Percentiles rank a stretch among this genome's conserved stretches.
phyloP scores from a whole-genome alignment of 1,140 invertebrate species.

The Drosophila sproati region DNA sequence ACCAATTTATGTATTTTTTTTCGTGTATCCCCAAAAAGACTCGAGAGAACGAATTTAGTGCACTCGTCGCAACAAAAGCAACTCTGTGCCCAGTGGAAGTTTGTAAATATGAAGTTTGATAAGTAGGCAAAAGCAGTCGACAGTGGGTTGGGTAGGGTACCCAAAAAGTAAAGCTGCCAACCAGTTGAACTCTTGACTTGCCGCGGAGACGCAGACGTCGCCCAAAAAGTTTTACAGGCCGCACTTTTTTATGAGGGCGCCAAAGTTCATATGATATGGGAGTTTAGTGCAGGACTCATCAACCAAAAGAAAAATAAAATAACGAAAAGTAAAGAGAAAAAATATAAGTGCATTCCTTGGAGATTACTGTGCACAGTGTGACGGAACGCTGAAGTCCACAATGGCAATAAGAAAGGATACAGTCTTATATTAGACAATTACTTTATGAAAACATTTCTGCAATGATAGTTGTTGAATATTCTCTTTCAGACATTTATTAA shows the following conservation, averaged over 20 bases:
- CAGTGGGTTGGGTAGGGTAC: neutral
- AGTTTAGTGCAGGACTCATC: conserved; percentile 27
- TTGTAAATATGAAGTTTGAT: conserved; percentile 80
- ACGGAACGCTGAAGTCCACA: neutral
- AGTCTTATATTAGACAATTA: no score
- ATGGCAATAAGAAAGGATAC: neutral
- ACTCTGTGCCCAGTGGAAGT: conserved; percentile 37
- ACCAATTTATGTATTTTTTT: neutral
- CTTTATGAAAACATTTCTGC: no score
- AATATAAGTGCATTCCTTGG: conserved; percentile 14
- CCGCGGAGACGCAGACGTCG: conserved; percentile 57
- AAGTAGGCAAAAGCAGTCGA: conserved; percentile 53
- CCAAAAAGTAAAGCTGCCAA: conserved; percentile 11
- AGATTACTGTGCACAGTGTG: conserved; percentile 34
- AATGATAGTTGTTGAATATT: no score
- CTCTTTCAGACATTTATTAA: no score
- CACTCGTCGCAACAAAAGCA: conserved; percentile 38
- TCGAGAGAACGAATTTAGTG: conserved; percentile 7
- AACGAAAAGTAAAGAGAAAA: conserved; percentile 2
- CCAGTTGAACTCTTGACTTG: conserved; percentile 63
- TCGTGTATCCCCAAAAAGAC: neutral
- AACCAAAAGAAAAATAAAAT: neutral
- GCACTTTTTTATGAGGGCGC: conserved; percentile 65
- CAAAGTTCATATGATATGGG: conserved; percentile 38
- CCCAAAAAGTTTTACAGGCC: conserved; percentile 69